Conservation (phyloP, 2,113 vertebrate genomes). For the Platysteira castanea region DNA sequence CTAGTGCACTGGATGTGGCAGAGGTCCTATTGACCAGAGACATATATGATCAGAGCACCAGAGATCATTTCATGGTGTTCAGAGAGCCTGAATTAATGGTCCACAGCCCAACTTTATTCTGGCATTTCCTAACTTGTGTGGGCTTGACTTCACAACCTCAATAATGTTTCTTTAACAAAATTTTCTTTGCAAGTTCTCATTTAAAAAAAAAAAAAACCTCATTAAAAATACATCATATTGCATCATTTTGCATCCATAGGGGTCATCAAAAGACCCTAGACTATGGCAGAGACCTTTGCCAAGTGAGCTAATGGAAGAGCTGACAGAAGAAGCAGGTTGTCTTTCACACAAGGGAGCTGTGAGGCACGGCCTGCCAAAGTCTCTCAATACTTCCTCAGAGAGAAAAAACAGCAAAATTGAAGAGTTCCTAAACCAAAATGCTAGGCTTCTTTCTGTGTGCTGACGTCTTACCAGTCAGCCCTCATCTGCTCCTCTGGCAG, state of each 20-base stretch:
- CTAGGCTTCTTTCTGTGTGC: background rate
- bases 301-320: background rate
- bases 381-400: background rate
- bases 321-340: background rate
- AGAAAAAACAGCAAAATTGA: background rate
- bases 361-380: background rate
- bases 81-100: background rate
- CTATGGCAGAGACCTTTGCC: background rate
- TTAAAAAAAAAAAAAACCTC: background rate
- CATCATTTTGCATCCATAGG: background rate
- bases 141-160: slow-evolving; percentile 5
- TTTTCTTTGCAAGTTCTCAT: background rate
- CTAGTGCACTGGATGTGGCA: background rate
- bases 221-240: slow-evolving; percentile 22
- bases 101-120: background rate
- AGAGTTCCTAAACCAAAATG: background rate
- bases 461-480: background rate
- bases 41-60: background rate
- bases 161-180: background rate
- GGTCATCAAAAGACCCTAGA: background rate
- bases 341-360: background rate
- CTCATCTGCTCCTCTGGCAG: background rate
- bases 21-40: background rate
- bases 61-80: background rate
- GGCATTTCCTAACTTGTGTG: background rate